Evolutionary conservation across 2,888 invertebrate species (phyloP).

Genomic region (Gari tellinella): DNA sequence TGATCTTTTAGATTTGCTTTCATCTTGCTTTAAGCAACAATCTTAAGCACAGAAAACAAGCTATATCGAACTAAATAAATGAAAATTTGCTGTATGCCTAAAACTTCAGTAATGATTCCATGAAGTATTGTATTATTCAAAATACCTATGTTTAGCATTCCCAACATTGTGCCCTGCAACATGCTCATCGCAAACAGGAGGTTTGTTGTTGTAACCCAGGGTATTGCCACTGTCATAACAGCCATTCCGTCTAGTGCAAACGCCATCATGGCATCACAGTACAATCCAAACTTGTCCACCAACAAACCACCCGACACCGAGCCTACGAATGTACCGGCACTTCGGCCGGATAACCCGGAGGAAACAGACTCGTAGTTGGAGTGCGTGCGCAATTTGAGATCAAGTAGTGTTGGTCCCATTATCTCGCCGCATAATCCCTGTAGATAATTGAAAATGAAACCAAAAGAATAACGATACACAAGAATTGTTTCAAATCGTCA

Average conservation of each 20-base stretch:
- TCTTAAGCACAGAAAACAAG: no score
- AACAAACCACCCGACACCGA: slow-evolving; percentile 52
- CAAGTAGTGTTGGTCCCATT: slow-evolving; percentile 71
- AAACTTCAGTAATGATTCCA: no score
- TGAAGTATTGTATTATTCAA: no score
- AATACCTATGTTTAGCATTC: slow-evolving; percentile 68
- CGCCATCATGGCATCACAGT: slow-evolving; percentile 63
- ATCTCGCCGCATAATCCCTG: slow-evolving; percentile 68
- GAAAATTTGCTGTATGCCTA: no score
- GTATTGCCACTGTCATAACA: slow-evolving; percentile 34
- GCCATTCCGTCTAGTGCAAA: slow-evolving; percentile 55
- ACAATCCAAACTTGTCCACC: slow-evolving; percentile 57
- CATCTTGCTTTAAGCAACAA: no score
- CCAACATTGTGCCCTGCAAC: slow-evolving; percentile 65
- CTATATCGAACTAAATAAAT: no score
- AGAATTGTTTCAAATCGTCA: no score
- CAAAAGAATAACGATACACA: no score
- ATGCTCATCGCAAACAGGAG: slow-evolving; percentile 56
- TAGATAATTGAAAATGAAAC: slow-evolving; percentile 3
- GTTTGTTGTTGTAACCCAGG: slow-evolving; percentile 46
- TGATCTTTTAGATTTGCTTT: no score
- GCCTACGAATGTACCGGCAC: slow-evolving; percentile 63
- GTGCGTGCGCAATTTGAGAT: slow-evolving; percentile 59
- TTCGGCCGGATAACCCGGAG: slow-evolving; percentile 62
- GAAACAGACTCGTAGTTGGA: slow-evolving; percentile 68